Evolutionary conservation across 2,888 invertebrate species (phyloP).

Genomic region (Anarsia innoxiella): DNA sequence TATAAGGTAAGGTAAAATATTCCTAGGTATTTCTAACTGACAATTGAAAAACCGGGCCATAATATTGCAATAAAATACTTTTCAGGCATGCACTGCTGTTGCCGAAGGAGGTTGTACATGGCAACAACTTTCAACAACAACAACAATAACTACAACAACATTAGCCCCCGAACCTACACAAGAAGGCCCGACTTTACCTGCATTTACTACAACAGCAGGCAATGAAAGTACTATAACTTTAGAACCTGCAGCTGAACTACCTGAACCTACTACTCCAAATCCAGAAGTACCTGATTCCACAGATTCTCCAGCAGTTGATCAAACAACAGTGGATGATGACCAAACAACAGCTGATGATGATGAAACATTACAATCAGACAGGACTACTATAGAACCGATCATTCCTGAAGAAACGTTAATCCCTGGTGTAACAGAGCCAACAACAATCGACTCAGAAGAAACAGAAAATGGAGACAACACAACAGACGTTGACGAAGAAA

Average conservation of each 20-base stretch:
- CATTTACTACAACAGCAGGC: no score
- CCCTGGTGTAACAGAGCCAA: background rate
- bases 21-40: background rate
- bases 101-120: constrained; percentile 23
- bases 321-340: constrained; percentile 1
- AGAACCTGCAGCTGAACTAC: no score
- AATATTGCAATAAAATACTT: no score
- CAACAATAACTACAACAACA: no score
- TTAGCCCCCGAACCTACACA: no score
- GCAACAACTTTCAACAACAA: background rate
- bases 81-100: constrained; percentile 21
- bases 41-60: no score
- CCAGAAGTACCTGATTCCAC: no score
- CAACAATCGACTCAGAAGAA: background rate
- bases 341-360: background rate
- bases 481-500: background rate
- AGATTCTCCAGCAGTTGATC: constrained; percentile 3
- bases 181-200: no score
- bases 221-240: no score
- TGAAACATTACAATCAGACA: constrained; percentile 10
- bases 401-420: constrained; percentile 4
- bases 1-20: background rate
- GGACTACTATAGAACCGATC: background rate
- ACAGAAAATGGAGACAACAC: no score
- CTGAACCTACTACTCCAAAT: no score